phyloP scores from a whole-genome alignment of 2,797 vertebrate species.

The Poeciliopsis turneri region DNA sequence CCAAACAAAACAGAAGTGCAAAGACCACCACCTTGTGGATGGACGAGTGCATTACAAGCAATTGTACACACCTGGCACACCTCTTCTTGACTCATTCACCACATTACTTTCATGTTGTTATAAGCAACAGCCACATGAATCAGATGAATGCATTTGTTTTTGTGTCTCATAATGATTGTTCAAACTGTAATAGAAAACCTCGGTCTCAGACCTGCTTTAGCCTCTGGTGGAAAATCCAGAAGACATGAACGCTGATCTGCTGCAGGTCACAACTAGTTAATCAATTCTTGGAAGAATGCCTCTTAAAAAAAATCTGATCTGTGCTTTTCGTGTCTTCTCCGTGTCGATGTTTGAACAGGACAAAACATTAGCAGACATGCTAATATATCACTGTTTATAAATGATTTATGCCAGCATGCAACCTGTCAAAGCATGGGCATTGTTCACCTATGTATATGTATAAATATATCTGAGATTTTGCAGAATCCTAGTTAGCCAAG shows the following conservation, averaged over 20 bases:
- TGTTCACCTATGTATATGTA: background rate
- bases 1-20: background rate
- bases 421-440: background rate
- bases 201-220: background rate
- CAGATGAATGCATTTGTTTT: background rate
- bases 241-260: background rate
- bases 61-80: background rate
- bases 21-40: background rate
- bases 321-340: background rate
- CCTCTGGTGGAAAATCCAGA: background rate
- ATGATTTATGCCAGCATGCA: background rate
- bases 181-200: constrained; percentile 6
- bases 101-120: background rate
- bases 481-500: background rate
- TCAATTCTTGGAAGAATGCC: background rate
- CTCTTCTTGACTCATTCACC: background rate
- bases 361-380: too few relatives aligned
- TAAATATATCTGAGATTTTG: background rate
- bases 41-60: background rate
- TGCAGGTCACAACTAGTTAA: background rate
- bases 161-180: background rate
- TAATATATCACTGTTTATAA: background rate
- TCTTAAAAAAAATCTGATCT: background rate
- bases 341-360: background rate
- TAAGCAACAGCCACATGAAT: background rate